Conservation (phyloP, 2,113 vertebrate genomes). For the Chionomys nivalis region DNA sequence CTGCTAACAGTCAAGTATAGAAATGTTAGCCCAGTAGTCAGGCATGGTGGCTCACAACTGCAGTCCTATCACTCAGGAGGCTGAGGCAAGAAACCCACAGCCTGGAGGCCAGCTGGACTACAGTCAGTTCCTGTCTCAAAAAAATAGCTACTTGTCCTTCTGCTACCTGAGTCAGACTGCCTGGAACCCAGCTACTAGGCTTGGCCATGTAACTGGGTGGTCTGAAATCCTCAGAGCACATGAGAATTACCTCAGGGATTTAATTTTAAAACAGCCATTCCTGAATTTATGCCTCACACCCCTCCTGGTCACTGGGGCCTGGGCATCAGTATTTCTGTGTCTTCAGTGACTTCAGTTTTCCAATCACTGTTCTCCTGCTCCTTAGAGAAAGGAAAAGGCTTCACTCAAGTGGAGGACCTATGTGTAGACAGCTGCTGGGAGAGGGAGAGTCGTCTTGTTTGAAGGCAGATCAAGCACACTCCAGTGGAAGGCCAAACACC, state of each 20-base stretch:
- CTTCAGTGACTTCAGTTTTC: neutral
- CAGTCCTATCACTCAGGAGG: neutral
- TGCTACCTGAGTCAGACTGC: neutral
- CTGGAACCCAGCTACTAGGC: neutral
- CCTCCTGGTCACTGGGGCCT: neutral
- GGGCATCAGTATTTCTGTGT: neutral
- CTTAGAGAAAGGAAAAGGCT: conserved; percentile 28
- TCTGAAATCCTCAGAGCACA: conserved; percentile 21
- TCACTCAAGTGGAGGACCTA: neutral
- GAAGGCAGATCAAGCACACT: neutral
- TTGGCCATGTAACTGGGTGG: conserved; percentile 11
- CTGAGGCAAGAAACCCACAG: neutral
- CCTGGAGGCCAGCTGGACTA: neutral
- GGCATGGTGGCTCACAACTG: neutral
- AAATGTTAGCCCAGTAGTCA: neutral
- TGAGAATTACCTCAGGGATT: neutral
- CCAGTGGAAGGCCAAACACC: neutral
- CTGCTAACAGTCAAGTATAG: conserved; percentile 10
- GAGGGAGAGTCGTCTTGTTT: neutral
- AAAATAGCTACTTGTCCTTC: neutral
- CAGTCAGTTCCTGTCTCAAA: neutral
- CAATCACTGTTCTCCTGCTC: neutral
- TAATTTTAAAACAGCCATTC: conserved; percentile 14
- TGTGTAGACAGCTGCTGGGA: neutral
- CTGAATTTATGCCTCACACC: neutral